Conservation (phyloP, 92 coral and sea anemone species). For the Galaxea fascicularis region DNA sequence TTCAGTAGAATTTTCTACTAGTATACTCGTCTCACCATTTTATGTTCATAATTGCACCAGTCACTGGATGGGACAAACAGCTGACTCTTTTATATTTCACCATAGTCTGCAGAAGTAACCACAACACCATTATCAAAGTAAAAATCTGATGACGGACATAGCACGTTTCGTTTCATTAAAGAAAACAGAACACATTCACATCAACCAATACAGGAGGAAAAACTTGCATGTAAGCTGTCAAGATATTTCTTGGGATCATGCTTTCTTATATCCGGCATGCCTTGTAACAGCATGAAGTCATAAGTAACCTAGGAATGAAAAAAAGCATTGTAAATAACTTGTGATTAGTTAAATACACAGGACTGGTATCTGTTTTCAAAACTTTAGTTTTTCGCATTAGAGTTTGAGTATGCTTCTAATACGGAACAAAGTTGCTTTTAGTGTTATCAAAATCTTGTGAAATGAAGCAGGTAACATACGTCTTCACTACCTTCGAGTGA, state of each 20-base stretch:
- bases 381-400: no score
- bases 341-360: no score
- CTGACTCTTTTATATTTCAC: conserved; percentile 83
- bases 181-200: not conserved
- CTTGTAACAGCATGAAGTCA: conserved; percentile 89
- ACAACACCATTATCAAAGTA: not conserved
- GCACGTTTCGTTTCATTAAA: no score
- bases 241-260: conserved; percentile 88
- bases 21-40: conserved; percentile 86
- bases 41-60: conserved; percentile 90
- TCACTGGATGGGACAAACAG: conserved; percentile 85
- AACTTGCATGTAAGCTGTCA: conserved; percentile 82
- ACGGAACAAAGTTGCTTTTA: no score
- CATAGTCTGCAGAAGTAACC: conserved; percentile 69
- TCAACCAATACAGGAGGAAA: not conserved
- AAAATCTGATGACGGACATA: no score
- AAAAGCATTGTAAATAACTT: not conserved
- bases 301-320: conserved; percentile 71
- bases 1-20: no score
- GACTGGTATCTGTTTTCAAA: no score
- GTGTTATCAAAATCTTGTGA: no score
- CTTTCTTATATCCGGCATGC: conserved; percentile 92
- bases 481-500: no score
- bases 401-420: no score
- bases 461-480: no score